Evolutionary conservation across 1,140 invertebrate species (phyloP).

Genomic region (Bombus fervidus): DNA sequence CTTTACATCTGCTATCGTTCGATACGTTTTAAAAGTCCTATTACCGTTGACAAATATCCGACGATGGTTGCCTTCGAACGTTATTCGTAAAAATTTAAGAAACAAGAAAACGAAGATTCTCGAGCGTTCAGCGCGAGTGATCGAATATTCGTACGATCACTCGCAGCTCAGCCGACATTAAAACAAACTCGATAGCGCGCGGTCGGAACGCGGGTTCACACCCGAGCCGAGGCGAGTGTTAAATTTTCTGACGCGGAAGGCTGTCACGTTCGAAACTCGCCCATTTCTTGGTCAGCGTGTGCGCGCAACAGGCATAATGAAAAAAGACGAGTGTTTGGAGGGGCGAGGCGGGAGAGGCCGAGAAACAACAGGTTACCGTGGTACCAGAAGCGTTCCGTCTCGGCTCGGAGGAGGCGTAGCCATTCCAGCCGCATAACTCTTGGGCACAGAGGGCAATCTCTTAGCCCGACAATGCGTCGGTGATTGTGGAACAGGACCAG

Average conservation of each 20-base stretch:
- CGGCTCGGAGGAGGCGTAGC: conserved; percentile 58
- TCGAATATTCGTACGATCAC: background rate
- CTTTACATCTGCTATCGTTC: no score
- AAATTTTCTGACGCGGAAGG: conserved; percentile 25
- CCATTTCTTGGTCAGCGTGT: conserved; percentile 11
- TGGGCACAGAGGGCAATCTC: conserved; percentile 64
- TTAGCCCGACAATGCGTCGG: conserved; percentile 63
- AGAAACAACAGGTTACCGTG: conserved; percentile 61
- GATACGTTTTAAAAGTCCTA: background rate
- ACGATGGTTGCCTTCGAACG: no score
- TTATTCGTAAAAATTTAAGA: no score
- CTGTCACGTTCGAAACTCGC: conserved; percentile 25
- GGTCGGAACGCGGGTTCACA: no score
- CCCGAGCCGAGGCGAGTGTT: background rate
- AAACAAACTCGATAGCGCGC: background rate
- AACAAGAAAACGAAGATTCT: background rate
- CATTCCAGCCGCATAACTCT: conserved; percentile 63
- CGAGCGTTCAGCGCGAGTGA: background rate
- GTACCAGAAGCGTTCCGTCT: conserved; percentile 59
- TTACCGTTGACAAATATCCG: background rate
- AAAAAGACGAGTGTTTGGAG: conserved; percentile 8
- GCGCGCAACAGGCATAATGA: conserved; percentile 13
- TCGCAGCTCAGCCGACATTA: background rate
- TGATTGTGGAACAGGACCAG: conserved; percentile 58
- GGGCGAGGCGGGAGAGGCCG: background rate